Evolutionary conservation across 2,113 vertebrate genomes (phyloP).

Genomic region (Strix aluco): DNA sequence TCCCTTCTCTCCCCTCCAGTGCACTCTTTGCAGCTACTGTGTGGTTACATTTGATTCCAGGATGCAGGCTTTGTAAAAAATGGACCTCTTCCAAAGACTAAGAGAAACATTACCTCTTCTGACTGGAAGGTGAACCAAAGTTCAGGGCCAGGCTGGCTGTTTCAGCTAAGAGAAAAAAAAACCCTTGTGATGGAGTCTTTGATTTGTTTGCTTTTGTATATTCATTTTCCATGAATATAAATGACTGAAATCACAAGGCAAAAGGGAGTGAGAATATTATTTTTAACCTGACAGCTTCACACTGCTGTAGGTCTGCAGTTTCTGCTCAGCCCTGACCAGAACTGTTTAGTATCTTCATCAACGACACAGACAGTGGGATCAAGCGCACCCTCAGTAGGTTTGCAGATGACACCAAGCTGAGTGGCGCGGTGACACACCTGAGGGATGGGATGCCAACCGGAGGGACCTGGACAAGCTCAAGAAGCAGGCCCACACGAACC

Average conservation of each 20-base stretch:
- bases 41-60: neutral
- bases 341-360: neutral
- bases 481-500: neutral
- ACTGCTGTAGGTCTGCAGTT: neutral
- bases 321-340: neutral
- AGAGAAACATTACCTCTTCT: neutral
- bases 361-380: rapidly evolving
- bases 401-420: neutral
- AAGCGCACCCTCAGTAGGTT: neutral
- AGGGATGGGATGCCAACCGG: neutral
- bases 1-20: neutral
- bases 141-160: neutral
- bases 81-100: neutral
- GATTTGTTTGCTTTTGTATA: neutral
- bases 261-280: neutral
- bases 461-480: neutral
- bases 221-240: neutral
- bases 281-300: neutral
- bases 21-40: neutral
- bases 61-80: neutral
- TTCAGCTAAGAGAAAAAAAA: neutral
- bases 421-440: rapidly evolving
- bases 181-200: neutral
- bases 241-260: neutral
- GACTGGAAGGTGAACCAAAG: neutral